A percentile compares a stretch with the other conserved stretches of the same genome.
Evolutionary conservation across 1,140 invertebrate genomes (phyloP).

Genomic region (Hylaeus anthracinus): DNA sequence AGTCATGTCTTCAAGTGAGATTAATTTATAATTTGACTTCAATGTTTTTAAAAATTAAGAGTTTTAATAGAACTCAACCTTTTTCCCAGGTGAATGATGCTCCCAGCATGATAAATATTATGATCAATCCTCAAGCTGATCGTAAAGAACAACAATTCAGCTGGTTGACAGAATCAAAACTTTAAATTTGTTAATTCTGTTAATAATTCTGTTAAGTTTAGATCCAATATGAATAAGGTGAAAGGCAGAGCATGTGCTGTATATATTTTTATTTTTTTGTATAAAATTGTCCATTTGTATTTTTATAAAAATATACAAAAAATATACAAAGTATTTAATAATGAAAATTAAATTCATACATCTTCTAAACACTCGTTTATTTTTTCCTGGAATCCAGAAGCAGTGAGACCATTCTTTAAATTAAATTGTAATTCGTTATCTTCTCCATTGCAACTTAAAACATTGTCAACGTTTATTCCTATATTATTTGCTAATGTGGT

Average conservation of each 20-base stretch:
- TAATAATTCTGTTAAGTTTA: neutral
- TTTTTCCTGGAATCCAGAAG: slow-evolving; percentile 8
- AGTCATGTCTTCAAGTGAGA: slow-evolving; percentile 83
- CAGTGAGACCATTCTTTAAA: neutral
- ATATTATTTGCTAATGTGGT: slow-evolving; percentile 31
- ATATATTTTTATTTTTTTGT: neutral
- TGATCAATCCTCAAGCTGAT: slow-evolving; percentile 93
- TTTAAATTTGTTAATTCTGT: slow-evolving; percentile 80
- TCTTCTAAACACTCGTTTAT: slow-evolving; percentile 11
- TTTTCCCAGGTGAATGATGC: slow-evolving; percentile 82
- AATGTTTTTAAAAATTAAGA: neutral
- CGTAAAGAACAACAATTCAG: slow-evolving; percentile 94
- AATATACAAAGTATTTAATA: neutral
- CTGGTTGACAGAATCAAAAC: slow-evolving; percentile 95
- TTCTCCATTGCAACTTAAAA: neutral
- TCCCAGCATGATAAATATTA: slow-evolving; percentile 94
- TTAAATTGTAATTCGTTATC: neutral
- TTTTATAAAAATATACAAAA: neutral
- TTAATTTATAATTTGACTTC: neutral
- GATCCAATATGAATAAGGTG: neutral
- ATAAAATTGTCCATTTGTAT: neutral
- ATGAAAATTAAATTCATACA: neutral
- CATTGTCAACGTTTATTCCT: slow-evolving; percentile 28
- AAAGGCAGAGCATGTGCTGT: neutral
- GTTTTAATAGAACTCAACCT: slow-evolving; percentile 2